Conservation (phyloP, 1,140 invertebrate species). For the Pogonomyrmex californicus region DNA sequence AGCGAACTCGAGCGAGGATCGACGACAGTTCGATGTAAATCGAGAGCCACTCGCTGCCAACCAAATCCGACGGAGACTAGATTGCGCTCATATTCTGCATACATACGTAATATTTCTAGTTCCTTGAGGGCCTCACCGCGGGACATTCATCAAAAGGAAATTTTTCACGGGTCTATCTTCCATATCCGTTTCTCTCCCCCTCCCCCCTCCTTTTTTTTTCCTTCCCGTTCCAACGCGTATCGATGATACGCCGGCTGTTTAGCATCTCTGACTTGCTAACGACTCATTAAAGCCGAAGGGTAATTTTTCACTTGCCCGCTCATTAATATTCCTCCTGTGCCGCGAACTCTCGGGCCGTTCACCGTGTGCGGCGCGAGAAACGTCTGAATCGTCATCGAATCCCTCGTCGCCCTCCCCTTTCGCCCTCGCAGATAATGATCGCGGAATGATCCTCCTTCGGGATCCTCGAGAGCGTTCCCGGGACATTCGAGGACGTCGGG, state of each 20-base stretch:
- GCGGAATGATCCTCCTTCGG: background rate
- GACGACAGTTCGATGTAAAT: background rate
- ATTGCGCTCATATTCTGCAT: background rate
- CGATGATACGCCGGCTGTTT: constrained; percentile 30
- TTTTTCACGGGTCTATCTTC: background rate
- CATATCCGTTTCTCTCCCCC: background rate
- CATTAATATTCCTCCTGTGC: constrained; percentile 53
- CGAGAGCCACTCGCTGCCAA: background rate
- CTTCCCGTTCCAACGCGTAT: background rate
- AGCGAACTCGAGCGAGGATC: background rate
- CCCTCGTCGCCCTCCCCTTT: background rate
- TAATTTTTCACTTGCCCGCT: constrained; percentile 58
- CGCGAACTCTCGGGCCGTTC: constrained; percentile 39
- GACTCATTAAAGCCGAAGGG: constrained; percentile 50
- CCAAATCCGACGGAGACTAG: background rate
- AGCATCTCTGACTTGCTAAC: constrained; percentile 51
- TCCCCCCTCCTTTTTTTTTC: background rate
- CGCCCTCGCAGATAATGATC: constrained; percentile 21
- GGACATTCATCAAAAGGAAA: constrained; percentile 39
- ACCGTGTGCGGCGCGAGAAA: background rate
- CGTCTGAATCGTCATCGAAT: constrained; percentile 25
- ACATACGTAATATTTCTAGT: background rate
- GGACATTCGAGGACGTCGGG: constrained; percentile 13
- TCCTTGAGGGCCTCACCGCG: background rate
- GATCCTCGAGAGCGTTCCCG: constrained; percentile 26